Percentiles rank a stretch among this genome's conserved stretches.
These are phyloP conservation scores for Cataglyphis rosenhaueri DNA, from an alignment of 2,888 invertebrate genomes.

Conservation along the genomic window DNA sequence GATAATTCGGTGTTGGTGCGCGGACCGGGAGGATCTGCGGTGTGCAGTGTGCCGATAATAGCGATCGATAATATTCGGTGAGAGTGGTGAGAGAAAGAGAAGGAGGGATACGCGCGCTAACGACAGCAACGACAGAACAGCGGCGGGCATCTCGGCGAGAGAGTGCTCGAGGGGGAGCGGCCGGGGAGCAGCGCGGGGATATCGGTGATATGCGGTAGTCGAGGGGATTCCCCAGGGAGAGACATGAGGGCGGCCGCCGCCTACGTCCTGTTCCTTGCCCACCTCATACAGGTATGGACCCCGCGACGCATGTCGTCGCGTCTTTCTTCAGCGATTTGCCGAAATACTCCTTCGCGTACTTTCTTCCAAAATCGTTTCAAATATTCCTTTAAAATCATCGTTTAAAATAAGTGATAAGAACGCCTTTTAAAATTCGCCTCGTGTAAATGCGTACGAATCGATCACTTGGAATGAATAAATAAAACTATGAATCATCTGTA, in stretches of 20 bases:
- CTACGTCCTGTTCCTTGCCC: conserved; percentile 85
- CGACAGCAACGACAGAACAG: background rate
- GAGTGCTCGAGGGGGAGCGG: conserved; percentile 51
- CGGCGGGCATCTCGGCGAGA: background rate
- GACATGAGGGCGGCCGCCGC: conserved; percentile 86
- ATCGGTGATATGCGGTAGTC: conserved; percentile 85
- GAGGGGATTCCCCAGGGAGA: conserved; percentile 84
- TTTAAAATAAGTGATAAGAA: background rate
- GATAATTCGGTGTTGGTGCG: conserved; percentile 70
- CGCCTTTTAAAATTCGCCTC: background rate
- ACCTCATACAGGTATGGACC: conserved; percentile 84
- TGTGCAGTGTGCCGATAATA: conserved; percentile 65
- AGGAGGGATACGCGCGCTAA: conserved; percentile 18
- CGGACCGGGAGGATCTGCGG: conserved; percentile 60
- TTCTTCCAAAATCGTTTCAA: background rate
- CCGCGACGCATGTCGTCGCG: background rate
- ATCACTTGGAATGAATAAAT: background rate
- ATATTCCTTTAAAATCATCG: background rate
- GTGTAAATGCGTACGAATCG: background rate
- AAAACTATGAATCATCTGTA: background rate
- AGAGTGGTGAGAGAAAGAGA: conserved; percentile 33
- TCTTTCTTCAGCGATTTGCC: background rate
- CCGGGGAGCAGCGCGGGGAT: conserved; percentile 71
- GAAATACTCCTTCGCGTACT: background rate
- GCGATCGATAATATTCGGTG: conserved; percentile 31